Percentiles rank a stretch among this genome's conserved stretches.
These are phyloP conservation scores for Platyrinchus mystaceus DNA, from an alignment of 2,797 vertebrate species.

Conservation along the genomic window DNA sequence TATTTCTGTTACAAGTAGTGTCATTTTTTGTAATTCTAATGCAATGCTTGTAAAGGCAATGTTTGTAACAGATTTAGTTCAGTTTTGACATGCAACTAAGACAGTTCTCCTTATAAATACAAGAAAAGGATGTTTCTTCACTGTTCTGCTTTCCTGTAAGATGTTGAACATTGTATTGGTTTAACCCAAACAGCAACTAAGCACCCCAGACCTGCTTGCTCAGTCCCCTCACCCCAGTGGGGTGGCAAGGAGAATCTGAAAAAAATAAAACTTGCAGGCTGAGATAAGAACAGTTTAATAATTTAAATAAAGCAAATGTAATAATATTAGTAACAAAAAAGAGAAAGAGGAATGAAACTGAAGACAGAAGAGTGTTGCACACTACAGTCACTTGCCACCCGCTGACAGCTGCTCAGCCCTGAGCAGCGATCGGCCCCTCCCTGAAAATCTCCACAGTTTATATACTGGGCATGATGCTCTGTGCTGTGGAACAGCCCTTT, in stretches of 20 bases:
- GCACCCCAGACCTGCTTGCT: background rate
- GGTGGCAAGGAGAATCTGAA: background rate
- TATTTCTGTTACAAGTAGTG: background rate
- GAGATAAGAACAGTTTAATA: background rate
- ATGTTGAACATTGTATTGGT: background rate
- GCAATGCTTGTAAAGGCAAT: background rate
- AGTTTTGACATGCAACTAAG: background rate
- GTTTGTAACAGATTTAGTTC: slow-evolving; percentile 23
- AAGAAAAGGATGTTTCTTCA: background rate
- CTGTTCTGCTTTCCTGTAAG: background rate
- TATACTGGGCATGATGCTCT: background rate
- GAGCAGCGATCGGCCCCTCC: background rate
- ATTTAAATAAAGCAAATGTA: background rate
- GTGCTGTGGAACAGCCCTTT: background rate
- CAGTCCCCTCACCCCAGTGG: background rate
- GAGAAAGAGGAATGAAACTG: background rate
- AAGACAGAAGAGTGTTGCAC: background rate
- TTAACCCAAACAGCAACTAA: background rate
- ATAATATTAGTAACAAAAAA: background rate
- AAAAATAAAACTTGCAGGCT: background rate
- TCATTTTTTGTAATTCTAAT: slow-evolving; percentile 29
- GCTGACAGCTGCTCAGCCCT: background rate
- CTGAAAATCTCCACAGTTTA: background rate
- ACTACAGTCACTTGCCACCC: background rate
- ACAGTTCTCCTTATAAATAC: background rate